Evolutionary conservation across 1,140 invertebrate species (phyloP).

Genomic region (Triops cancriformis): DNA sequence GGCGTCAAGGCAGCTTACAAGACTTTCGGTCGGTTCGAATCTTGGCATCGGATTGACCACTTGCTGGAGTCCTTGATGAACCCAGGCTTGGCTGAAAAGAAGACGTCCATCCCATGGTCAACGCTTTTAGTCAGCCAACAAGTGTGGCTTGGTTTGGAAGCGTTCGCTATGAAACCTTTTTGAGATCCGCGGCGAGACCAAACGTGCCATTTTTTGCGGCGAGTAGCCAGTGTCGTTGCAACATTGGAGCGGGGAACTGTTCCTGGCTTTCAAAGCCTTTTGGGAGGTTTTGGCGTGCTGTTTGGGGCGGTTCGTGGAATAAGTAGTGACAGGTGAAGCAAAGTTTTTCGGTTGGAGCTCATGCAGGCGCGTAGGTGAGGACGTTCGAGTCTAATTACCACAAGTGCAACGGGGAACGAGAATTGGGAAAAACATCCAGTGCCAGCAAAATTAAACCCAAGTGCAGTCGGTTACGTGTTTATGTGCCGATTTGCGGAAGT

Average conservation of each 20-base stretch:
- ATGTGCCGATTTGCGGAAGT: background rate
- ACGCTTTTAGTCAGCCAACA: background rate
- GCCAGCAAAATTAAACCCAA: background rate
- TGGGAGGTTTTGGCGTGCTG: background rate
- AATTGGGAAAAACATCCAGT: background rate
- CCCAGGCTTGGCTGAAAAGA: background rate
- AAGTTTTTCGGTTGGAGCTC: background rate
- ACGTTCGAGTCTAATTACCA: background rate
- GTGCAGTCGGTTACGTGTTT: background rate
- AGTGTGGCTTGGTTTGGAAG: background rate
- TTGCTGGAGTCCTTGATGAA: slow-evolving; percentile 3
- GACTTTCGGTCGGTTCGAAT: background rate
- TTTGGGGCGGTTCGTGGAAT: background rate
- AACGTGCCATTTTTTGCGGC: background rate
- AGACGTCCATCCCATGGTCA: background rate
- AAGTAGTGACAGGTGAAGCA: background rate
- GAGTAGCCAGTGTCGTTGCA: background rate
- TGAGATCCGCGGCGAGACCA: background rate
- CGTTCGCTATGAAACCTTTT: background rate
- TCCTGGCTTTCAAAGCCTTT: background rate
- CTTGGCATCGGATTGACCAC: background rate
- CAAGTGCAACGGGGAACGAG: background rate
- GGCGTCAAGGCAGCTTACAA: background rate
- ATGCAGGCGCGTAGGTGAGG: background rate
- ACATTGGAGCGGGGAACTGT: background rate